These are phyloP conservation scores for Zoanthus sansibaricus DNA, from an alignment of 92 coral and sea anemone species.

Conservation along the genomic window DNA sequence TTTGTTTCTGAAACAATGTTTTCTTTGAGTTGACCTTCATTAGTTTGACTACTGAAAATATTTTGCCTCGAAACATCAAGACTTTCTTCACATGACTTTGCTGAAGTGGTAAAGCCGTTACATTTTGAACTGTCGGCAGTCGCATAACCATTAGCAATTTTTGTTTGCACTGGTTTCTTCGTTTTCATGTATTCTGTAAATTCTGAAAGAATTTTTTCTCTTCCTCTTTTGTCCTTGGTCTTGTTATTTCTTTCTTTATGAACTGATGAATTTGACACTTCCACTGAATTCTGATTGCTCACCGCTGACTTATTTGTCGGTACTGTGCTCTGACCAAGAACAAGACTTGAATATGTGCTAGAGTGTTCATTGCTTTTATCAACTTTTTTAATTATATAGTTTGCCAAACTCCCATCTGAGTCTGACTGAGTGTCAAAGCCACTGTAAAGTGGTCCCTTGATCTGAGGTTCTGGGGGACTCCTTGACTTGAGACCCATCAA, in stretches of 20 bases:
- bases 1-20: not conserved
- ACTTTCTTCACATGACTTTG: not conserved
- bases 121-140: conserved; percentile 7
- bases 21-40: conserved; percentile 18
- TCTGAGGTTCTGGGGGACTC: conserved; percentile 83
- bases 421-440: conserved; percentile 86
- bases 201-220: conserved; percentile 79
- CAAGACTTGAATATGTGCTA: conserved; percentile 8
- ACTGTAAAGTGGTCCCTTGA: conserved; percentile 84
- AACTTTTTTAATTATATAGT: conserved; percentile 46
- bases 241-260: conserved; percentile 37
- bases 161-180: conserved; percentile 11
- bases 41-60: conserved; percentile 1
- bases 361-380: not conserved
- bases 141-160: not conserved
- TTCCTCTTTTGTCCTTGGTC: conserved; percentile 61
- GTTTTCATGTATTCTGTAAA: conserved; percentile 74
- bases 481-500: conserved; percentile 6
- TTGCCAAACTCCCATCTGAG: conserved; percentile 73
- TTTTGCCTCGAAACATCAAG: not conserved
- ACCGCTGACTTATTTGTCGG: not conserved
- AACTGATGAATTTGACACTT: not conserved
- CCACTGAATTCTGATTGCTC: not conserved
- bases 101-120: not conserved
- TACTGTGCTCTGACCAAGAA: not conserved